Base-by-base conservation (phyloP, 2,888 invertebrate genomes). In the Chesias legatella region DNA sequence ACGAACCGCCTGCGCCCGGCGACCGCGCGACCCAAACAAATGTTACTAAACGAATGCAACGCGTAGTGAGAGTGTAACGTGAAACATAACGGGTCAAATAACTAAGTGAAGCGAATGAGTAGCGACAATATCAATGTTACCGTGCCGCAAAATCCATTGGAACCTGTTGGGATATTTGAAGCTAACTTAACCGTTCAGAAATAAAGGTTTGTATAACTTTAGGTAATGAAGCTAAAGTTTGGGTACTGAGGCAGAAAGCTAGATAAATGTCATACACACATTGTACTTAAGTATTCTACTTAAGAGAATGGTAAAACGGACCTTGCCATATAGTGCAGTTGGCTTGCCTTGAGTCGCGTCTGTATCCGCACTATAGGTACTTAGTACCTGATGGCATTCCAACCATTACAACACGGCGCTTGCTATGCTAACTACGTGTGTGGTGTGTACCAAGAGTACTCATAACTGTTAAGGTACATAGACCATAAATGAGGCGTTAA, bases 51-150 rank as follows among this genome's bases (percentile, higher is more conserved):
- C 74, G 69, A 72, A 66, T 49, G 67, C 64, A 64, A 60, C 62
- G 67, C 61, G 58, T 60, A 74, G 56, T 78, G 83, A 80, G 73
- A 78, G 79, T 74, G 59, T 70, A 67, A 76, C 79, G 82, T 85
- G 81, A 81, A 76, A 78, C 57, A 32, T 24, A 29, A 10, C 33
- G 23, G 20, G 21, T 25, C 10, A 28, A 28, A 31, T 22, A 32
- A 26, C 27, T 11, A 40, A 36, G 27, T 33, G 36, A 24, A 35
- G 31, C 11, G 10, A 29, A 29, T 27, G 33, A 17, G n/a, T 30
- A 11, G 17, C 33, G 13, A 32, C 7, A 32, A 27, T 6, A 32
- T 31, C 23, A 10, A 35, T 48, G 47, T 51, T 48, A 43, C 35
- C 33, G 21, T 20, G 41, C 40, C 34, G 45, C 48, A 41, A 43